These are phyloP conservation scores for Pedetes capensis DNA, from an alignment of 2,113 vertebrate species.

Conservation along the genomic window DNA sequence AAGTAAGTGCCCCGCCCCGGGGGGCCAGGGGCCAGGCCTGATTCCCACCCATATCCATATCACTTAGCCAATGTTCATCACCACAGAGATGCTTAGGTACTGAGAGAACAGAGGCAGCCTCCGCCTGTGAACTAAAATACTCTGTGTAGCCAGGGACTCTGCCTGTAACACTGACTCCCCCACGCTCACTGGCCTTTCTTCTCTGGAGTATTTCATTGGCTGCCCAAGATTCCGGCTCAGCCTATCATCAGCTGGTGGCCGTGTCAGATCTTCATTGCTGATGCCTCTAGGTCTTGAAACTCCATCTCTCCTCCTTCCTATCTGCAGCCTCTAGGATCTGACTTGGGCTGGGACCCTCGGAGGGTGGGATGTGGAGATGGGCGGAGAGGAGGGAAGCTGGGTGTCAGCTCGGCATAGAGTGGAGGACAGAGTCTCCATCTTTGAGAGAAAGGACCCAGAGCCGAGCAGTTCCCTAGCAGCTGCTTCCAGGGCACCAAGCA, in stretches of 20 bases:
- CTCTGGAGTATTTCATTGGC: neutral
- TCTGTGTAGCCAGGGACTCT: too few species aligned
- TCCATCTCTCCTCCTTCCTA: neutral
- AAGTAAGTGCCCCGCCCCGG: neutral
- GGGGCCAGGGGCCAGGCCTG: neutral
- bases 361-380: rapidly evolving
- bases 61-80: neutral
- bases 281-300: neutral
- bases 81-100: neutral
- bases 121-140: neutral
- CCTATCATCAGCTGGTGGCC: neutral
- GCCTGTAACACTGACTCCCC: too few species aligned
- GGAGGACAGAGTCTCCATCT: neutral
- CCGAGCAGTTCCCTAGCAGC: neutral
- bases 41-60: neutral
- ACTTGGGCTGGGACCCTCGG: neutral
- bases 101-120: neutral
- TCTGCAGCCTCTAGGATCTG: neutral
- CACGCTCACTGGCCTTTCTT: rapidly evolving
- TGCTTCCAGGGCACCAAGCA: neutral
- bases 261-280: neutral
- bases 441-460: neutral
- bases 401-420: too few species aligned
- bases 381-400: too few species aligned
- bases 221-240: neutral